phyloP scores from a whole-genome alignment of 1,140 invertebrate genomes.

The Acromyrmex charruanus region DNA sequence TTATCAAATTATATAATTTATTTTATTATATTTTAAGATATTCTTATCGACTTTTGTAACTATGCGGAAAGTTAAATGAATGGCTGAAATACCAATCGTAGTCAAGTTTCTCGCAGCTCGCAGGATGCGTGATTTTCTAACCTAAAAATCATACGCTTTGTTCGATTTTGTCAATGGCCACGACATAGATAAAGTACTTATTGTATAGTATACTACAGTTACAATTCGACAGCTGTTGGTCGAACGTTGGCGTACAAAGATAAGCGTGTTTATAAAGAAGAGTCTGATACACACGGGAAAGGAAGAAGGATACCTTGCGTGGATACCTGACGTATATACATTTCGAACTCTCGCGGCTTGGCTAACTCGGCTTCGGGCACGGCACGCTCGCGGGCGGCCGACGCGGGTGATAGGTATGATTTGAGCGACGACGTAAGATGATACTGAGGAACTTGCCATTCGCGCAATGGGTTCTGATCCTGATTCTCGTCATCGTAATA shows the following conservation, averaged over 20 bases:
- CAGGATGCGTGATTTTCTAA: not conserved
- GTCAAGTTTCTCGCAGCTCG: not conserved
- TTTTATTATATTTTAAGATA: not conserved
- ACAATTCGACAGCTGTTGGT: not conserved
- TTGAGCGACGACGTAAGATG: constrained; percentile 74
- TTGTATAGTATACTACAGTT: not conserved
- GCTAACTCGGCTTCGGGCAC: not conserved
- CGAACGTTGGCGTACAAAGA: not conserved
- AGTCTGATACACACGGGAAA: not conserved
- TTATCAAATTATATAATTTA: not conserved
- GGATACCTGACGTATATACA: not conserved
- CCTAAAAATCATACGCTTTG: not conserved
- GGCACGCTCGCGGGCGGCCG: not conserved
- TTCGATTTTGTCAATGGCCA: too few species aligned
- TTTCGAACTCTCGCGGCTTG: not conserved
- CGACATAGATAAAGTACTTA: not conserved
- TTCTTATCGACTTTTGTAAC: not conserved
- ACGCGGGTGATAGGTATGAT: constrained; percentile 43
- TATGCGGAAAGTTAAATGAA: not conserved
- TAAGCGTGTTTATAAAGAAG: not conserved
- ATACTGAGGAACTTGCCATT: constrained; percentile 81
- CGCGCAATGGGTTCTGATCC: constrained; percentile 80
- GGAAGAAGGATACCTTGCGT: not conserved
- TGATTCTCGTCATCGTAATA: constrained; percentile 77
- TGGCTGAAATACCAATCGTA: not conserved